Conservation (phyloP, 2,113 vertebrate genomes). For the Podarcis raffonei region DNA sequence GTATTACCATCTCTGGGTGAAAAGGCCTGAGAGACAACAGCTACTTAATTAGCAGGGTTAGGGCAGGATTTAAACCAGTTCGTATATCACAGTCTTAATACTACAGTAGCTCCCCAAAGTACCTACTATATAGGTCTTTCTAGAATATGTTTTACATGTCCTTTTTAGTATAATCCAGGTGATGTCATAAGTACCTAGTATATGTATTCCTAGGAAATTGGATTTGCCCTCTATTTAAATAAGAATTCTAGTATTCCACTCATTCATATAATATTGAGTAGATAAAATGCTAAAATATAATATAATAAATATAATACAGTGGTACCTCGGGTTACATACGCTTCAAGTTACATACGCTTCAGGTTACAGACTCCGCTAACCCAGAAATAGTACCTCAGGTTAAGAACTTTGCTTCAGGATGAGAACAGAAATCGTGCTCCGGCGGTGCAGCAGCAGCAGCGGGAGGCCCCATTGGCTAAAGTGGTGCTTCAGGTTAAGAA, state of each 20-base stretch:
- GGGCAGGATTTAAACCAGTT: neutral
- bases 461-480: too few species aligned
- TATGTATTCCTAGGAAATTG: neutral
- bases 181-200: neutral
- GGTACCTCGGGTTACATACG: too few species aligned
- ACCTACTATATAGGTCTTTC: neutral
- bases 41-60: neutral
- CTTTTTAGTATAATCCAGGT: neutral
- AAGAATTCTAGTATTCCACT: neutral
- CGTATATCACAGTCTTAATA: too few species aligned
- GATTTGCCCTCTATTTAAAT: neutral
- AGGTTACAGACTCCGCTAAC: too few species aligned
- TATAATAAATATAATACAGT: too few species aligned
- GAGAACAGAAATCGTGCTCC: too few species aligned
- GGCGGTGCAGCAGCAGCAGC: too few species aligned
- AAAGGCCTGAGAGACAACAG: neutral
- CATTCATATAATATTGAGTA: neutral
- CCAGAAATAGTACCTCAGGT: too few species aligned
- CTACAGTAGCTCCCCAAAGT: neutral
- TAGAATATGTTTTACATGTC: neutral
- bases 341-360: too few species aligned
- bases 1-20: neutral
- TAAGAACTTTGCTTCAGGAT: too few species aligned
- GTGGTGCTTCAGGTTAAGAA: too few species aligned
- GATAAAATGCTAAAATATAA: neutral